These are phyloP conservation scores for Notechis scutatus DNA, from an alignment of 2,113 vertebrate species.

Conservation along the genomic window DNA sequence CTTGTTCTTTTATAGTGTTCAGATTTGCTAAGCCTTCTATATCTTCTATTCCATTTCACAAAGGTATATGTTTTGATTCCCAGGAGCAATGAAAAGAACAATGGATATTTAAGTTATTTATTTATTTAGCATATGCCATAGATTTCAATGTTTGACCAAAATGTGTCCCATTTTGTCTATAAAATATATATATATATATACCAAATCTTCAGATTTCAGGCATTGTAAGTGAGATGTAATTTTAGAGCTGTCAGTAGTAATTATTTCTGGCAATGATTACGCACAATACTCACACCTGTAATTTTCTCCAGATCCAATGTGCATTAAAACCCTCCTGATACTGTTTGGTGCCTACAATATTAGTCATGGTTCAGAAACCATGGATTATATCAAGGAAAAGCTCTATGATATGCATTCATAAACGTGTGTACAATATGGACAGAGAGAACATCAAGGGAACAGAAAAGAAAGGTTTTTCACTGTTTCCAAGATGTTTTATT, in stretches of 20 bases:
- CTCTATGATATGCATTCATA: not conserved
- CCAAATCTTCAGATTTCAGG: not conserved
- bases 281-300: conserved; percentile 14
- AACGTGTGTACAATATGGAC: not conserved
- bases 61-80: not conserved
- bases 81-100: not conserved
- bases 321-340: not conserved
- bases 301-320: not conserved
- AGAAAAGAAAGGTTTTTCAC: not conserved
- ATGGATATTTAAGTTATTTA: not conserved
- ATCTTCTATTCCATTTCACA: fast-evolving
- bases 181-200: not conserved
- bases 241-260: not conserved
- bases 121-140: not conserved
- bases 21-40: not conserved
- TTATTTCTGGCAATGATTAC: conserved; percentile 10
- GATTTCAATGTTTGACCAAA: not conserved
- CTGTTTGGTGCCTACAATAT: not conserved
- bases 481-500: not conserved
- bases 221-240: not conserved
- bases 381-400: not conserved
- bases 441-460: not conserved
- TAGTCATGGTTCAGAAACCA: not conserved
- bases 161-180: fast-evolving
- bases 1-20: conserved; percentile 3